Evolutionary conservation across 2,888 invertebrate genomes (phyloP).

Genomic region (Agrochola macilenta): DNA sequence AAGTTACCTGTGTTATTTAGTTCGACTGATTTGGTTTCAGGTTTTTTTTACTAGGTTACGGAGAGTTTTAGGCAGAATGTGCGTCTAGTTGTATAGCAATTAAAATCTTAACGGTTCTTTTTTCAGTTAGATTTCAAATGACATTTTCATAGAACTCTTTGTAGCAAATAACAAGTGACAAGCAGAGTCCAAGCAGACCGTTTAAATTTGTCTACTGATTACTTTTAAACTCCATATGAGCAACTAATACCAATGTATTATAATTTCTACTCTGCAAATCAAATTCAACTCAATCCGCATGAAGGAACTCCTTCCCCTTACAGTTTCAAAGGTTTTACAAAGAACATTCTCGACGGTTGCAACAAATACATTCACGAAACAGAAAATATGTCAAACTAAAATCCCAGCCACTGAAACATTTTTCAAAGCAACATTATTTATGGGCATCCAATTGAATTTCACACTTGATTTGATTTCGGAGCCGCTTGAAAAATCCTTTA

Average conservation of each 20-base stretch:
- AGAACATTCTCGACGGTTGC: conserved; percentile 1
- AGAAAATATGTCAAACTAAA: conserved; percentile 68
- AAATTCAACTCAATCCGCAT: not conserved
- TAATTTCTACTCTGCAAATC: not conserved
- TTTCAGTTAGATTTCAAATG: no score
- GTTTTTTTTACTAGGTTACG: not conserved
- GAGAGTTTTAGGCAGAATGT: not conserved
- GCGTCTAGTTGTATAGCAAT: not conserved
- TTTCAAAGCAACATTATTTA: conserved; percentile 85
- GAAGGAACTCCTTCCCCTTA: no score
- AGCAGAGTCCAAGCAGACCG: not conserved
- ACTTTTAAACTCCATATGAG: not conserved
- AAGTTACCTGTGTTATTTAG: conserved; percentile 19
- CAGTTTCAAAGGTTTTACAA: conserved; percentile 1
- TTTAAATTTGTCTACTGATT: not conserved
- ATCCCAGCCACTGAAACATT: conserved; percentile 75
- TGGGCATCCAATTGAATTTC: conserved; percentile 89
- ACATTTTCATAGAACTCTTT: no score
- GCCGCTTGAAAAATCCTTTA: conserved; percentile 84
- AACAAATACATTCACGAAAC: conserved; percentile 33
- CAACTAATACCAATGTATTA: not conserved
- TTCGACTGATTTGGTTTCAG: not conserved
- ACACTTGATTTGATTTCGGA: conserved; percentile 86
- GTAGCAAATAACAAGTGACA: not conserved
- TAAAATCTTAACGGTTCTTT: not conserved